Evolutionary conservation across 2,797 vertebrate species (phyloP).

Genomic region (Mormyrus hasselquistii): DNA sequence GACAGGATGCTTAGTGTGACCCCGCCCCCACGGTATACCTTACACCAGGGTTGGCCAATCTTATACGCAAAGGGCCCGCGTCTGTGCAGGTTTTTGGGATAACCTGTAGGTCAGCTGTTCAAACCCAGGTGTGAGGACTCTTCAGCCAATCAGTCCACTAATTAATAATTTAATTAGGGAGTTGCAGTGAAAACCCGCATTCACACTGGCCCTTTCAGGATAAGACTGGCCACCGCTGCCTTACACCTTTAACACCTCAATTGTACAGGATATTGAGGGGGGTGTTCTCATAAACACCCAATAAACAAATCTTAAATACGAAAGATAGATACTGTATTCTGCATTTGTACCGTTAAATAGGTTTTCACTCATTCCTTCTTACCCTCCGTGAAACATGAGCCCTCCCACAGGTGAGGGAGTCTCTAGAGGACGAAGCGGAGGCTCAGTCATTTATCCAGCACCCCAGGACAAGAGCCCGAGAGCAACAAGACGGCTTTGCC

Average conservation of each 20-base stretch:
- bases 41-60: no score
- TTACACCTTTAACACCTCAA: neutral
- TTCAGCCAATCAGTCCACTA: no score
- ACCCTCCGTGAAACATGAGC: neutral
- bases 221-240: neutral
- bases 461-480: neutral
- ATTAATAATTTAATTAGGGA: no score
- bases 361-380: neutral
- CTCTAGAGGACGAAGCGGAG: neutral
- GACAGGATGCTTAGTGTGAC: no score
- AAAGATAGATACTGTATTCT: neutral
- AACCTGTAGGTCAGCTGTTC: no score
- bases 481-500: neutral
- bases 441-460: neutral
- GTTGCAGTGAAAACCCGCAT: no score
- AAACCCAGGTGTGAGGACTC: no score
- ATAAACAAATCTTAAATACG: neutral
- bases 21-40: neutral
- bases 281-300: neutral
- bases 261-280: neutral
- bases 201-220: no score
- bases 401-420: neutral
- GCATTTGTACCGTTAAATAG: neutral
- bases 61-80: no score
- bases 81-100: no score